These are phyloP conservation scores for Plagodis dolabraria DNA, from an alignment of 2,888 invertebrate species.

Conservation along the genomic window DNA sequence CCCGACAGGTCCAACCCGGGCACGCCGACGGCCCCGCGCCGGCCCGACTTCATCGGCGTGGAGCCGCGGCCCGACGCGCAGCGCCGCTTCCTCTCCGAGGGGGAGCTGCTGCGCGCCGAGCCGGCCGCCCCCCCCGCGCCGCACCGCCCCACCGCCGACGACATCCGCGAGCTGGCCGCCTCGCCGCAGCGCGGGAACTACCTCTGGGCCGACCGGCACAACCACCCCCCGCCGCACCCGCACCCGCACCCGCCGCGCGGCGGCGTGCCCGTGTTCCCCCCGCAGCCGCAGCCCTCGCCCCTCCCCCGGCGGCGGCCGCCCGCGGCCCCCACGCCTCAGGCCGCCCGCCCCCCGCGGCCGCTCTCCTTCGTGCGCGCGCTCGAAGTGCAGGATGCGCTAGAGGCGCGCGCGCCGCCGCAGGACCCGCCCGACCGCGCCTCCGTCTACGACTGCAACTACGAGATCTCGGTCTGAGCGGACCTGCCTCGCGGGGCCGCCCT, in stretches of 20 bases:
- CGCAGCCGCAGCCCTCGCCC: slow-evolving; percentile 59
- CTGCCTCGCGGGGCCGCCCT: slow-evolving; percentile 9
- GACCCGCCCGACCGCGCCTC: slow-evolving; percentile 92
- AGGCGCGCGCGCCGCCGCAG: slow-evolving; percentile 87
- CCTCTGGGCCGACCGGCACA: slow-evolving; percentile 80
- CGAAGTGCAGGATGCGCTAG: slow-evolving; percentile 95
- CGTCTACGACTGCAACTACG: slow-evolving; percentile 97
- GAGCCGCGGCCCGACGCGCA: slow-evolving; percentile 85
- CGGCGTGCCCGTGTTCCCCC: slow-evolving; percentile 68
- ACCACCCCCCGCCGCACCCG: slow-evolving; percentile 26
- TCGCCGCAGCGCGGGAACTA: slow-evolving; percentile 90
- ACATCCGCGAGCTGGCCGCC: slow-evolving; percentile 94
- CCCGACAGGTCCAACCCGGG: slow-evolving; percentile 94
- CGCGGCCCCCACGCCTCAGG: slow-evolving; percentile 62
- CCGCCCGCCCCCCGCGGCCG: slow-evolving; percentile 85
- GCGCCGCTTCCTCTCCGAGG: slow-evolving; percentile 92
- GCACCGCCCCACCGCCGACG: slow-evolving; percentile 86
- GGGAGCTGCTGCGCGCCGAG: slow-evolving; percentile 91
- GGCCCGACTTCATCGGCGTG: slow-evolving; percentile 95
- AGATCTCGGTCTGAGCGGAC: slow-evolving; percentile 93
- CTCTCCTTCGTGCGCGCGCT: slow-evolving; percentile 95
- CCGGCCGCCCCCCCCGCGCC: slow-evolving; percentile 86
- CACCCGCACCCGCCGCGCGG: slow-evolving; percentile 63
- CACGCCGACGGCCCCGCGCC: slow-evolving; percentile 94
- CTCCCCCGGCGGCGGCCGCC: slow-evolving; percentile 76